Conservation (phyloP, 2,888 invertebrate genomes). For the Polyommatus iphigenia region DNA sequence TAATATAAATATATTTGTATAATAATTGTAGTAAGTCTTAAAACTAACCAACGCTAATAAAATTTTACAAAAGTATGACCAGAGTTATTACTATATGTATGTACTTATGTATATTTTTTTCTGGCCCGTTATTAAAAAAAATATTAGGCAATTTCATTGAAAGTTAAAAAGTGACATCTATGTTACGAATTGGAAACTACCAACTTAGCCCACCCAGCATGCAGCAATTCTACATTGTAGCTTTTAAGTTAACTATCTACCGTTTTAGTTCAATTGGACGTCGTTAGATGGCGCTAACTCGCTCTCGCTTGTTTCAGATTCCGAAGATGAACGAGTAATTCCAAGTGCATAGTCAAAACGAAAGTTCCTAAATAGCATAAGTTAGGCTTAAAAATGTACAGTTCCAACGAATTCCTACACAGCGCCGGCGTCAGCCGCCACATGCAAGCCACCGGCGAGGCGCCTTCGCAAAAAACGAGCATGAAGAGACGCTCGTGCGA, state of each 20-base stretch:
- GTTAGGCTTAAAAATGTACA: conserved; percentile 62
- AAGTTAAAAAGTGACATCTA: conserved; percentile 19
- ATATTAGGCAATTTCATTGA: too few species aligned
- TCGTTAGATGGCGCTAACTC: conserved; percentile 42
- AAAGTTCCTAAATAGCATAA: conserved; percentile 70
- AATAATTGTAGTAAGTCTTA: too few species aligned
- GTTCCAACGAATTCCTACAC: conserved; percentile 71
- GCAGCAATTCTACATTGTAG: background rate
- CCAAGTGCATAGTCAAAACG: conserved; percentile 68
- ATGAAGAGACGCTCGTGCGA: conserved; percentile 75
- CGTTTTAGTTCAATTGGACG: conserved; percentile 25
- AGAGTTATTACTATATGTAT: too few species aligned
- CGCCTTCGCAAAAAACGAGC: conserved; percentile 71
- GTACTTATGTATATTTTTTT: too few species aligned
- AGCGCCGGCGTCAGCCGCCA: conserved; percentile 74
- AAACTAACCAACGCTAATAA: too few species aligned
- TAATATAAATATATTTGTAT: too few species aligned
- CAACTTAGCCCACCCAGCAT: background rate
- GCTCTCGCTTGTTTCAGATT: conserved; percentile 68
- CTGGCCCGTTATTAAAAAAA: background rate
- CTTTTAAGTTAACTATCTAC: background rate
- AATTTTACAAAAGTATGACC: too few species aligned
- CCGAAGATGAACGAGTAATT: conserved; percentile 64
- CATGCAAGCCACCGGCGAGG: conserved; percentile 74
- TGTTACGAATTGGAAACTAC: background rate